Evolutionary conservation across 2,797 vertebrate genomes (phyloP), one percentile per base, ranked within the genome.

Genomic region (Eupleurogrammus muticus): DNA sequence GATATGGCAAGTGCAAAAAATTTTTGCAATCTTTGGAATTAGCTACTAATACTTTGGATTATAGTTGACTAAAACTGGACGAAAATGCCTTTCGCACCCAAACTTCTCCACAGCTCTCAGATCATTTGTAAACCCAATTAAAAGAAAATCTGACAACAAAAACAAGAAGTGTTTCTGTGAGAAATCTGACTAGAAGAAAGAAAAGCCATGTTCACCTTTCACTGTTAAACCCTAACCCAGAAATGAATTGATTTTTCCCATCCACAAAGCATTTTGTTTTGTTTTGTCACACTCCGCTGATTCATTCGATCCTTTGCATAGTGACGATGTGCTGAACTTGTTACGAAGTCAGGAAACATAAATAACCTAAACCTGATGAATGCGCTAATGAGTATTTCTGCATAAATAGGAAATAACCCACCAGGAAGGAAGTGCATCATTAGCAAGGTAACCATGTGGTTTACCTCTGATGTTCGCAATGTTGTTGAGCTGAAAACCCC

Each of bases 301-400:
- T 48, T 65, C 48, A 17, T 48, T 38, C 4, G 1, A 34, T 56
- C 53, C 28, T 59, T 46, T 8, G 19, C 24, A 53, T 7, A 9
- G 20, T 58, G 38, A 40, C 57, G 5, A 56, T 1, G 2, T 20
- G 58, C 58, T 16, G 21, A 52, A 60, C 60, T 64, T 64, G 36
- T 50, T 42, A 3, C 5, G 17, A 20, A 62, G 51, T 56, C 17
- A 11, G 35, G 12, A 73, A 61, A 59, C 53, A 59, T 12, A 34
- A 65, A 52, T 9, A 2, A 52, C 36, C 19, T 2, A 53, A 48
- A 58, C 66, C 34, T 28, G 20, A 70, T 53, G 16, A 73, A 57
- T 52, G 56, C 61, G 28, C 58, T 67, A 61, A 79, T 73, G 72
- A 73, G 49, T 23, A 9, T 73, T 57, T 70, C 12, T 68, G 55